Conservation (phyloP, 2,888 invertebrate species). For the Diaprepes abbreviatus region DNA sequence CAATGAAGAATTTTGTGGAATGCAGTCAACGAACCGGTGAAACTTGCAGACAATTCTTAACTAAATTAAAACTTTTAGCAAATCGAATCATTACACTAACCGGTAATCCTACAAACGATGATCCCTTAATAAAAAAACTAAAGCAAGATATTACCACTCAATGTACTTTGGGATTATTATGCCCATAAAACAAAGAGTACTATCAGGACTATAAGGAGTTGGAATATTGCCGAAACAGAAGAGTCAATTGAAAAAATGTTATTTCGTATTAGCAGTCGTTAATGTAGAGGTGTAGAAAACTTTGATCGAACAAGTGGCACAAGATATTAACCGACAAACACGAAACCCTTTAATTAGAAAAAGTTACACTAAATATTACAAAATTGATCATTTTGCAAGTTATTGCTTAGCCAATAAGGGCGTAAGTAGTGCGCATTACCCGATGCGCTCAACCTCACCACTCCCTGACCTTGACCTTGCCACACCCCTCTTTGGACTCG, state of each 20-base stretch:
- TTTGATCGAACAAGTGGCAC: too few species aligned
- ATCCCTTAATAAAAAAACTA: neutral
- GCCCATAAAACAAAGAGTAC: constrained; percentile 12
- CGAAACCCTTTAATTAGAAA: too few species aligned
- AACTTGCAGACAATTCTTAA: constrained; percentile 11
- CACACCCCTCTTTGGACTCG: too few species aligned
- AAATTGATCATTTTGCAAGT: too few species aligned
- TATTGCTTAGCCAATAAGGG: too few species aligned
- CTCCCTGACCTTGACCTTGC: too few species aligned
- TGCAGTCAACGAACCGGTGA: constrained; percentile 4
- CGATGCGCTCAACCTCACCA: too few species aligned
- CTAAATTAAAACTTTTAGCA: constrained; percentile 6
- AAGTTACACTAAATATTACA: too few species aligned
- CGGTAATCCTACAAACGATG: neutral
- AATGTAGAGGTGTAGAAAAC: too few species aligned
- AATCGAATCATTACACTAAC: neutral
- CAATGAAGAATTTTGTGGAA: constrained; percentile 3
- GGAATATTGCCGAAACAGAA: neutral
- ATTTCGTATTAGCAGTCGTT: too few species aligned
- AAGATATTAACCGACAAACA: too few species aligned
- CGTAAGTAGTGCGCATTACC: too few species aligned
- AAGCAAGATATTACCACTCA: constrained; percentile 5
- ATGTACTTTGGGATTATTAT: neutral
- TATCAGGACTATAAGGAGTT: neutral
- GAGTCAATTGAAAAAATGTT: constrained; percentile 12